These are phyloP conservation scores for Laticauda laticaudata DNA, from an alignment of 2,113 vertebrate species.

Conservation along the genomic window DNA sequence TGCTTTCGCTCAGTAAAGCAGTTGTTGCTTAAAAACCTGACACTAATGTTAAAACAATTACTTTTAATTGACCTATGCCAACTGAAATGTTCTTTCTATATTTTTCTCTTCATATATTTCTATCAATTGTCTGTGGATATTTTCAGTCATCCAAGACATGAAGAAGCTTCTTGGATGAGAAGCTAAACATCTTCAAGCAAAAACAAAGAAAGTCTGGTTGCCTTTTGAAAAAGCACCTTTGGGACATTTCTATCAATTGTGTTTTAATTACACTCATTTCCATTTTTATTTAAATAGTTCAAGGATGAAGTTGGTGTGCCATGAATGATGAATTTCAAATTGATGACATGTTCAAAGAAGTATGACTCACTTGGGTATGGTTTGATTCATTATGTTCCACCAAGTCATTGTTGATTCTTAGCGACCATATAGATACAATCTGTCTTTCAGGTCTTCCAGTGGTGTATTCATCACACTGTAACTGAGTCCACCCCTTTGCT, in stretches of 20 bases:
- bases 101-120: not conserved
- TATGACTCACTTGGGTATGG: not conserved
- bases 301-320: not conserved
- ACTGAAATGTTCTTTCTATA: not conserved
- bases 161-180: not conserved
- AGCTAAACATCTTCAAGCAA: not conserved
- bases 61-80: not conserved
- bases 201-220: not conserved
- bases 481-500: not conserved
- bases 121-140: not conserved
- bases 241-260: not conserved
- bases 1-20: not conserved
- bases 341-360: not conserved
- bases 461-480: not conserved
- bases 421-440: not conserved
- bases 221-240: not conserved
- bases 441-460: not conserved
- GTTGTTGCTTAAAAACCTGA: not conserved
- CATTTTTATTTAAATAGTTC: not conserved
- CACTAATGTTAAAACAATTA: not conserved
- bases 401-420: not conserved
- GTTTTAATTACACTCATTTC: not conserved
- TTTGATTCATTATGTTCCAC: not conserved
- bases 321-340: not conserved
- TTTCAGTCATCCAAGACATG: not conserved